phyloP scores from a whole-genome alignment of 35 echinoderm and acorn worm species.

The Stichopus chloronotus region DNA sequence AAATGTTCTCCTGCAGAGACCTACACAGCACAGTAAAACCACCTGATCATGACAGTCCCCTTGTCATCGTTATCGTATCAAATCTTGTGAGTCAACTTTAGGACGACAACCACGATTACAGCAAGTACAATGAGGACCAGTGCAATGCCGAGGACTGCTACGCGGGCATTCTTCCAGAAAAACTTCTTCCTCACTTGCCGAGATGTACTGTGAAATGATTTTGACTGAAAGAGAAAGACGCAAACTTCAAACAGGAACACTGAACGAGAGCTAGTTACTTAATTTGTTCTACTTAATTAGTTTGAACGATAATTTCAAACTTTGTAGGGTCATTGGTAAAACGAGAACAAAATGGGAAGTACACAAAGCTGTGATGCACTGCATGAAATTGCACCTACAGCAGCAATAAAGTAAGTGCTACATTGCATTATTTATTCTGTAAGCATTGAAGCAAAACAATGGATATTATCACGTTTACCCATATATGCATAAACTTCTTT shows the following conservation, averaged over 20 bases:
- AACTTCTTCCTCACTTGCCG: slow-evolving; percentile 62
- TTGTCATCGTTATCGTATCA: background rate
- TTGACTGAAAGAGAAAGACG: slow-evolving; percentile 54
- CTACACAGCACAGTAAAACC: background rate
- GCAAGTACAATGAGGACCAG: slow-evolving; percentile 67
- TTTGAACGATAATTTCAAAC: no score
- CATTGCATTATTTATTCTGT: no score
- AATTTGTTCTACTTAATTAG: no score
- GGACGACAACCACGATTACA: slow-evolving; percentile 65
- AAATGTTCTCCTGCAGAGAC: no score
- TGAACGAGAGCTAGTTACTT: background rate
- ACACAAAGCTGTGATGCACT: background rate
- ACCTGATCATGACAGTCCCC: background rate
- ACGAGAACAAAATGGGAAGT: background rate
- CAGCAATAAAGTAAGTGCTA: no score
- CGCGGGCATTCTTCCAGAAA: slow-evolving; percentile 77
- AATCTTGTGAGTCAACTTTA: slow-evolving; percentile 68
- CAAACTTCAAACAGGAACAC: background rate
- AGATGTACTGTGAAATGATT: slow-evolving; percentile 83
- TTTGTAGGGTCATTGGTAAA: background rate
- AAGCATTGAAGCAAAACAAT: no score
- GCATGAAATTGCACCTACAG: no score
- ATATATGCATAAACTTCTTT: no score
- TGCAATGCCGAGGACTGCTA: slow-evolving; percentile 42
- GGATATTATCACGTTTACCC: no score